Evolutionary conservation across 2,888 invertebrate species (phyloP).

Genomic region (Agriopis marginaria): DNA sequence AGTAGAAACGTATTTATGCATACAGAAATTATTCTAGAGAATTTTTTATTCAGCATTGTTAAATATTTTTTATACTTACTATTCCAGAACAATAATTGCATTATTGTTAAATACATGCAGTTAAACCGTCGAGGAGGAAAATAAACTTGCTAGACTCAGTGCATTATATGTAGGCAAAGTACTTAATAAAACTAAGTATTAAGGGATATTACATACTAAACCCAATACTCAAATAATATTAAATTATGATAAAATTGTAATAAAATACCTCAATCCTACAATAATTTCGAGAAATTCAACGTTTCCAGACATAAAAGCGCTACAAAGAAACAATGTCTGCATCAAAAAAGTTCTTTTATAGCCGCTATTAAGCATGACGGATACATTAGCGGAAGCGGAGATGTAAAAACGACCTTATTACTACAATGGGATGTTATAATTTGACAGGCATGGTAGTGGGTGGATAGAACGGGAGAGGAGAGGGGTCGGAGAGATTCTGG

Average conservation of each 20-base stretch:
- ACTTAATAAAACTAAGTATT: too few species aligned
- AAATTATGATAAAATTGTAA: constrained; percentile 10
- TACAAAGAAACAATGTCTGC: constrained; percentile 66
- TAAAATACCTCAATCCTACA: constrained; percentile 31
- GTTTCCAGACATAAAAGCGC: constrained; percentile 50
- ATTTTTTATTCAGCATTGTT: too few species aligned
- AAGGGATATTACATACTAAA: background rate
- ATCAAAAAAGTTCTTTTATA: constrained; percentile 74
- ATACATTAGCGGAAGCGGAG: constrained; percentile 68
- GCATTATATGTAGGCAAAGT: too few species aligned
- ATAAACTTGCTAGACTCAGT: too few species aligned
- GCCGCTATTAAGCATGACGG: constrained; percentile 74
- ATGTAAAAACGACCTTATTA: constrained; percentile 80
- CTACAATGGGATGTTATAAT: constrained; percentile 80
- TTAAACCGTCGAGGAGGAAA: too few species aligned
- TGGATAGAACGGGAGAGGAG: constrained; percentile 63
- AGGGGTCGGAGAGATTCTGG: constrained; percentile 76
- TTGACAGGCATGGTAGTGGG: constrained; percentile 70
- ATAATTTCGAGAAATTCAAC: constrained; percentile 52
- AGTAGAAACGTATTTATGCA: background rate
- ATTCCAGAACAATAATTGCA: too few species aligned
- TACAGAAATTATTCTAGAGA: background rate
- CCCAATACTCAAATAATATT: background rate
- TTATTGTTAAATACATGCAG: too few species aligned
- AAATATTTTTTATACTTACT: too few species aligned